phyloP scores from a whole-genome alignment of 1,140 invertebrate genomes.

The Apis dorsata region DNA sequence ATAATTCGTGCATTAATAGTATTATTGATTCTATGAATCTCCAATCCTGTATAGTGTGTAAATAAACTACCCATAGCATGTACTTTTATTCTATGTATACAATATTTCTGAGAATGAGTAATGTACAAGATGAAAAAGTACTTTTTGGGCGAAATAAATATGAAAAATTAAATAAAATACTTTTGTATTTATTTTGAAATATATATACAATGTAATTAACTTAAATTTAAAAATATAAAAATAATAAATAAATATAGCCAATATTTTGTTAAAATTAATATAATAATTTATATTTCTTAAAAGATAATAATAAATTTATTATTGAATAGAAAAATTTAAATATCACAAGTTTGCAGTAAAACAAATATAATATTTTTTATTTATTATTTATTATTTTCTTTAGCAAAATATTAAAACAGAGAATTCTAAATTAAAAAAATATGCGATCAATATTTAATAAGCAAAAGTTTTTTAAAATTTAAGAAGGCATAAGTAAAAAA shows the following conservation, averaged over 20 bases:
- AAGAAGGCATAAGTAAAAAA: not conserved
- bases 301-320: not conserved
- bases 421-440: not conserved
- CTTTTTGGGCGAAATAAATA: conserved; percentile 42
- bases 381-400: not conserved
- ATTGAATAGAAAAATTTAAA: not conserved
- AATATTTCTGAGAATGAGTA: conserved; percentile 34
- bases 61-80: conserved; percentile 41
- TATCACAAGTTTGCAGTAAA: not conserved
- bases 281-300: not conserved
- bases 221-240: not conserved
- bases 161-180: conserved; percentile 24
- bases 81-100: conserved; percentile 41
- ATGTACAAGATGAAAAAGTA: conserved; percentile 38
- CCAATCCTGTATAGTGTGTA: conserved; percentile 50
- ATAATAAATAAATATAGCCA: not conserved
- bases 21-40: conserved; percentile 52
- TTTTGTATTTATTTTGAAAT: not conserved
- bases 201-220: not conserved
- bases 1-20: conserved; percentile 43
- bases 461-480: not conserved
- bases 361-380: not conserved
- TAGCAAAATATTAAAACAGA: not conserved
- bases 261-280: not conserved
- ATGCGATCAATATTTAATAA: not conserved